A percentile compares a stretch with the other conserved stretches of the same genome.
Conservation (phyloP, 2,888 invertebrate genomes). For the Callyntrura sp. region DNA sequence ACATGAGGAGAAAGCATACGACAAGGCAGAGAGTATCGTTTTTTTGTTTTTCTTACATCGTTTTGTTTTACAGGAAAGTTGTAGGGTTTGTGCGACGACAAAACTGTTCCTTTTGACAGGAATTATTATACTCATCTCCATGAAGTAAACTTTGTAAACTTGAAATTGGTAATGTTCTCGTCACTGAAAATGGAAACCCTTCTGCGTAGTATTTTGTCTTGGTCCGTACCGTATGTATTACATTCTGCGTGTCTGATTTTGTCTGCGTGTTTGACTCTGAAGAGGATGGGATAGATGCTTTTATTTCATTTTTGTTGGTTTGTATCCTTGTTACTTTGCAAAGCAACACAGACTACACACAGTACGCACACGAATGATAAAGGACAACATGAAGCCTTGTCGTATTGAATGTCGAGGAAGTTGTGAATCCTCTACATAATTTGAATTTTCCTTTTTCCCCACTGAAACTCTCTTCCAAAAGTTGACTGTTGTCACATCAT, state of each 20-base stretch:
- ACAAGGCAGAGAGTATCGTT: neutral
- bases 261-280: slow-evolving; percentile 30
- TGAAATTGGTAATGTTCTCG: no score
- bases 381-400: no score
- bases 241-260: slow-evolving; percentile 5
- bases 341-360: neutral
- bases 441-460: slow-evolving; percentile 21
- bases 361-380: neutral
- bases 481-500: slow-evolving; percentile 35
- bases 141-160: no score
- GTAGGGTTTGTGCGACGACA: no score
- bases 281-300: neutral
- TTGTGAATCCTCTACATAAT: no score
- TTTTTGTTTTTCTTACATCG: neutral
- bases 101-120: neutral
- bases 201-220: no score
- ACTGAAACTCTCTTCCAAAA: slow-evolving; percentile 8
- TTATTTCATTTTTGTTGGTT: slow-evolving; percentile 18
- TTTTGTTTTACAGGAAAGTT: no score
- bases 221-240: no score
- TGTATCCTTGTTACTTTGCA: slow-evolving; percentile 3
- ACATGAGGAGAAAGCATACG: neutral
- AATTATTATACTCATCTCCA: no score
- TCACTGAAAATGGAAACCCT: no score
- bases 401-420: no score